Evolutionary conservation across 1,140 invertebrate genomes (phyloP).

Genomic region (Musca domestica): DNA sequence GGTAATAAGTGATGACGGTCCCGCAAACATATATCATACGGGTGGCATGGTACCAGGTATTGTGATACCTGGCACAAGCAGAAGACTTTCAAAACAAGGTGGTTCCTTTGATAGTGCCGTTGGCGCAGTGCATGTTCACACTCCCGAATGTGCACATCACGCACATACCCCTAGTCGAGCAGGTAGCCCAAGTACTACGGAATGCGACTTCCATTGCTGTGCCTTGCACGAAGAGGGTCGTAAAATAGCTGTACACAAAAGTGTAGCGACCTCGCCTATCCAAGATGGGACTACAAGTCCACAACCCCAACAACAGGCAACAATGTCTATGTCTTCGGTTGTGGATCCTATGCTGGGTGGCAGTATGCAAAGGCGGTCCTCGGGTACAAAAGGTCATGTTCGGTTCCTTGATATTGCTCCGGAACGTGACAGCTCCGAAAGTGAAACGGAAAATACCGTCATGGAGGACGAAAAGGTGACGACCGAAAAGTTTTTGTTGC

Average conservation of each 20-base stretch:
- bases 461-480: constrained; percentile 85
- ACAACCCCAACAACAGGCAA: constrained; percentile 66
- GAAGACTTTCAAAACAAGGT: constrained; percentile 65
- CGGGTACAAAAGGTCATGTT: constrained; percentile 65
- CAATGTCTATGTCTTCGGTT: constrained; percentile 57
- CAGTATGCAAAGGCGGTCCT: constrained; percentile 58
- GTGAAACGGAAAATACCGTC: constrained; percentile 88
- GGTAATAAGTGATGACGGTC: constrained; percentile 84
- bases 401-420: constrained; percentile 71
- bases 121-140: constrained; percentile 75
- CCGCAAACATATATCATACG: constrained; percentile 55
- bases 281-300: constrained; percentile 72
- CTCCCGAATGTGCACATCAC: constrained; percentile 77
- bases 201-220: constrained; percentile 94
- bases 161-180: constrained; percentile 63
- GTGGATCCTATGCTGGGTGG: constrained; percentile 55
- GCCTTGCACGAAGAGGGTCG: constrained; percentile 88
- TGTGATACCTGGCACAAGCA: constrained; percentile 54
- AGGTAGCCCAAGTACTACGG: constrained; percentile 60
- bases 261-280: constrained; percentile 86
- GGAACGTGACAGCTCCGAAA: constrained; percentile 83
- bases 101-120: constrained; percentile 70
- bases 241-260: constrained; percentile 85
- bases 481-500: constrained; percentile 85
- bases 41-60: constrained; percentile 49